These are phyloP conservation scores for Drosophila nr. perissopoda DNA, from an alignment of 2,888 invertebrate species.

Conservation along the genomic window DNA sequence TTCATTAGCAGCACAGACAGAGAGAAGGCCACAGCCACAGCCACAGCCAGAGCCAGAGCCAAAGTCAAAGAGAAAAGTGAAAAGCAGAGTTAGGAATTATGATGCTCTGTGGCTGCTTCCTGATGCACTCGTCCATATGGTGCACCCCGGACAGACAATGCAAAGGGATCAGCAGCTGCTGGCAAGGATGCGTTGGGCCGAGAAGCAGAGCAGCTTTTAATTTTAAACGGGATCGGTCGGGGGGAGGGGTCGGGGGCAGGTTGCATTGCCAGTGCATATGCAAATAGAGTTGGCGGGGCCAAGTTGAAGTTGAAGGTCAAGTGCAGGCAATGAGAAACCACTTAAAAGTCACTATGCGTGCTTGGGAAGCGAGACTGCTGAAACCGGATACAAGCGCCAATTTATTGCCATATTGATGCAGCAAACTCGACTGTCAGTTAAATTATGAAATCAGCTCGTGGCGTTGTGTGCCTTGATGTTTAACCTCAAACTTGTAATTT, in stretches of 20 bases:
- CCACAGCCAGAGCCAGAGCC: conserved; percentile 8
- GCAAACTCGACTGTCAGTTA: conserved; percentile 58
- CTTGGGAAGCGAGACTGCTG: conserved; percentile 24
- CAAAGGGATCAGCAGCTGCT: conserved; percentile 43
- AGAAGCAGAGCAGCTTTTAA: conserved; percentile 7
- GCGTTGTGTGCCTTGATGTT: background rate
- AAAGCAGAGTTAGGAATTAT: conserved; percentile 39
- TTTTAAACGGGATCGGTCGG: conserved; percentile 55
- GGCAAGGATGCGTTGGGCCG: conserved; percentile 33
- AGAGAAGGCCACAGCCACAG: conserved; percentile 35
- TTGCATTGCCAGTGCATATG: conserved; percentile 49
- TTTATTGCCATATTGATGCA: conserved; percentile 70
- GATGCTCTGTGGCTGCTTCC: conserved; percentile 52
- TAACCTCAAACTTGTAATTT: conserved; percentile 17
- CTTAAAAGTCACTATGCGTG: conserved; percentile 63
- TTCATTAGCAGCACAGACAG: conserved; percentile 57
- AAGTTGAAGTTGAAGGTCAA: conserved; percentile 74
- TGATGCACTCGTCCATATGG: conserved; percentile 70
- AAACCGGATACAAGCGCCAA: conserved; percentile 44
- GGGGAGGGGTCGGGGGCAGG: conserved; percentile 9
- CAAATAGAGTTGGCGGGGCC: conserved; percentile 17
- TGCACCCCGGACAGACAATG: conserved; percentile 40
- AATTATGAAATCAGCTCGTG: conserved; percentile 64
- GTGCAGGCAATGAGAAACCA: conserved; percentile 58
- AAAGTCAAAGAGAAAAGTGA: background rate